These are phyloP conservation scores for Sesamia nonagrioides DNA, from an alignment of 1,140 invertebrate genomes.

Conservation along the genomic window DNA sequence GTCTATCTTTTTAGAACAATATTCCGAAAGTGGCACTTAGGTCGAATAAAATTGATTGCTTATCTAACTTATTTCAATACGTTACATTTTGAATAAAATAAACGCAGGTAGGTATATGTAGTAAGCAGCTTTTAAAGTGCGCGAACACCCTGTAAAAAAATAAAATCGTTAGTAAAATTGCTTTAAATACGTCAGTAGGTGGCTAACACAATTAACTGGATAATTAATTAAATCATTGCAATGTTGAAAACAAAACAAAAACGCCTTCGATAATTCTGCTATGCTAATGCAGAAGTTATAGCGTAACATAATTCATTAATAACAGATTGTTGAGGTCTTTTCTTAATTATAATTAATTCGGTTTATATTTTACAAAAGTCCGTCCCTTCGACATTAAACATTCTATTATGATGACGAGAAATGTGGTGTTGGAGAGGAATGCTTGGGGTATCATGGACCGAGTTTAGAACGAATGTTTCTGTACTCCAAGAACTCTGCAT, in stretches of 20 bases:
- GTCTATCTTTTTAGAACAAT: conserved; percentile 40
- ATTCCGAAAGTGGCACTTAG: conserved; percentile 57
- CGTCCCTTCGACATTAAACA: too few relatives aligned
- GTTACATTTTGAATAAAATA: conserved; percentile 37
- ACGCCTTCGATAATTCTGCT: not conserved
- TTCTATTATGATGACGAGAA: too few relatives aligned
- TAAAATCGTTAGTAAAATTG: conserved; percentile 17
- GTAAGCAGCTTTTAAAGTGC: conserved; percentile 67
- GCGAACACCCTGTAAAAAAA: conserved; percentile 73
- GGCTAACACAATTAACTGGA: not conserved
- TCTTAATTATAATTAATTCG: not conserved
- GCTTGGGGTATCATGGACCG: too few relatives aligned
- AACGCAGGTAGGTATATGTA: conserved; percentile 50
- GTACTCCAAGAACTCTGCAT: too few relatives aligned
- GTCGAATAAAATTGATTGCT: conserved; percentile 42
- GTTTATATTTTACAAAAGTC: not conserved
- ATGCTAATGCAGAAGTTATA: not conserved
- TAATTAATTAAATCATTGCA: not conserved
- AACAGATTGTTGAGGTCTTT: not conserved
- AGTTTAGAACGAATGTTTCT: too few relatives aligned
- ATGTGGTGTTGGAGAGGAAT: too few relatives aligned
- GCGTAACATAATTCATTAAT: conserved; percentile 16
- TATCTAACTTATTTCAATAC: conserved; percentile 23
- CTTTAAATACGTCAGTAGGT: not conserved
- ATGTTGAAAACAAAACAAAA: not conserved